Evolutionary conservation across 2,888 invertebrate genomes (phyloP), one percentile per base, ranked within the genome.

Genomic region (Netelia melanura): DNA sequence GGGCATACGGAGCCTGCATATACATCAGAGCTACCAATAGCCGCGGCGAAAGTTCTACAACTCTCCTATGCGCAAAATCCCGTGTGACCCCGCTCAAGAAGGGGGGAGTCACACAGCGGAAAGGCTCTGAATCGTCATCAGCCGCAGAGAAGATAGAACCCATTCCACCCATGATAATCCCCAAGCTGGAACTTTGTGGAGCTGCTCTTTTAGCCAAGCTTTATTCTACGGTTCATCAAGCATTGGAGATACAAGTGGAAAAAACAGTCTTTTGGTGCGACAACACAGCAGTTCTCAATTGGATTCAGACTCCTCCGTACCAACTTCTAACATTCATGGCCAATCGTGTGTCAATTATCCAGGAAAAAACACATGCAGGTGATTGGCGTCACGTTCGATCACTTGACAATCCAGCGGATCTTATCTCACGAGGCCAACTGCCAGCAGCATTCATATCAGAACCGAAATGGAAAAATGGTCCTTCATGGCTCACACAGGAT

Each of bases 261-360:
- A 81, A 68, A 10, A 64, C 61, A 0, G 44, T 75, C 3, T 81
- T 81, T 43, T 81, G 81, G 75, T 76, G 54, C n/a, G 81, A 81
- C 3, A 68, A 74, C 17, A 64, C 72, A 11, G 68, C 75, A 9
- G 81, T 81, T 2, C 76, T 70, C 0, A 17, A 81, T 43, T 81
- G 81, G 81, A 75, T 81, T 3, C 54, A 81, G 11, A 70, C 74
- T 61, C 62, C 74, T 1, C 58, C 74, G 9, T 48, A 74, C 54
- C 38, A 68, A 14, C 11, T 83, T 0, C 17, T 79, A 52, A 70
- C 76, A 1, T 86, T 86, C 23, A 65, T 86, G 0, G 78, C 76
- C 0, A 86, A 81, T 43, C 58, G 84, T 8, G 81, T 86, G 10
- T 30, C 82, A 1, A 65, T 81, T 10, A 84, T 82, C 2, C 79